Evolutionary conservation across 2,113 vertebrate genomes (phyloP), one percentile per base, ranked within the genome.

Genomic region (Rhabdornis inornatus): DNA sequence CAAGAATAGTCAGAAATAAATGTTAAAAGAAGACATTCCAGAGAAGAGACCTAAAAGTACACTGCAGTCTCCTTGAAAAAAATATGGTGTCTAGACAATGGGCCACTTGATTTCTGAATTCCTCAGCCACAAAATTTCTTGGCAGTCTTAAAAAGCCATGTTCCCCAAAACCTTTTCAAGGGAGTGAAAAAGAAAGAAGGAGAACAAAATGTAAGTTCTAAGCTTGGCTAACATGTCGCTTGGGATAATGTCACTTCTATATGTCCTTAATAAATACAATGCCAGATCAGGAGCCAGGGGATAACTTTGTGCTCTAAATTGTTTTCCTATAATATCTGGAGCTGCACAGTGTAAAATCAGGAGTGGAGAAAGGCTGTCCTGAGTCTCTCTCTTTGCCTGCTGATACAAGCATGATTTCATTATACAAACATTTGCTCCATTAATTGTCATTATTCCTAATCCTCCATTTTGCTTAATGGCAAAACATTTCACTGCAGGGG

Each of bases 381-480:
- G 11, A 52, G 75, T n/a, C 19, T 76, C 70, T 78, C 0, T 2
- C 77, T 93, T 92, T 89, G 89, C 83, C 89, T 96, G 87, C 79
- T 91, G 83, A 75, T 89, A 78, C 63, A 96, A 74, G 87, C 57
- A 56, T 96, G 90, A 95, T 97, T 96, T 93, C 90, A 84, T 93
- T 92, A 91, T 82, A 87, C 82, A 94, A 95, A 97, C 92, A 91
- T 96, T 97, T 96, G 39, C 85, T 93, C 72, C 74, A 86, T 95
- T 97, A 92, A 94, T 96, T 94, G 91, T 93, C 88, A 90, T 94
- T 89, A 91, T 95, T 95, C 71, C 86, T 96, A 96, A 97, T 95
- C 95, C 93, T 89, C 92, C 85, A 75, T 96, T 97, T 92, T 92
- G 71, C 82, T 94, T 96, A 96, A 93, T 97, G 89, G 84, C 78